These are phyloP conservation scores for Drosophila eohydei DNA, from an alignment of 2,888 invertebrate genomes.

Conservation along the genomic window DNA sequence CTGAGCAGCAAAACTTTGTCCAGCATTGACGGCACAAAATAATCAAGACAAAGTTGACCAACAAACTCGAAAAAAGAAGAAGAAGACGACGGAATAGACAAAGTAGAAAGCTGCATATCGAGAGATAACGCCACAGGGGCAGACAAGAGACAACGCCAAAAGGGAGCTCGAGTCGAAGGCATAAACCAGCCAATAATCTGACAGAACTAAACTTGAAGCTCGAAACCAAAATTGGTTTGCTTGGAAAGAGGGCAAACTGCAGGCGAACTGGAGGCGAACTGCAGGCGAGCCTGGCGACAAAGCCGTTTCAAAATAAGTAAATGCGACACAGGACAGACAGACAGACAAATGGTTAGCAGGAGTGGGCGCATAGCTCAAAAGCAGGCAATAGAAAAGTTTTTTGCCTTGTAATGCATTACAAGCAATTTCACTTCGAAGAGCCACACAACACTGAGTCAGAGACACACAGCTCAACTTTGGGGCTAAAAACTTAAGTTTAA, in stretches of 20 bases:
- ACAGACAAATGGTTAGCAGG: conserved; percentile 4
- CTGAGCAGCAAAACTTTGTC: conserved; percentile 52
- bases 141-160: conserved; percentile 20
- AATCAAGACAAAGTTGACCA: conserved; percentile 69
- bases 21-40: conserved; percentile 42
- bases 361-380: conserved; percentile 51
- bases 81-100: conserved; percentile 1
- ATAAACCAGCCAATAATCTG: conserved; percentile 76
- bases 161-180: conserved; percentile 28
- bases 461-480: conserved; percentile 16
- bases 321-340: conserved; percentile 45
- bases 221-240: conserved; percentile 28
- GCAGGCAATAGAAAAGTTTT: conserved; percentile 65
- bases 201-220: conserved; percentile 33
- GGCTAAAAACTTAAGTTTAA: conserved; percentile 52
- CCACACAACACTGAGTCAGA: conserved; percentile 29
- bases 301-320: conserved; percentile 48
- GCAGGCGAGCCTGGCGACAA: conserved; percentile 39
- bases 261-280: not conserved
- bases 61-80: conserved; percentile 1
- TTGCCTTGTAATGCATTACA: conserved; percentile 74
- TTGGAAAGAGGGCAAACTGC: not conserved
- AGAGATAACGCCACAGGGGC: conserved; percentile 64
- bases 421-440: conserved; percentile 74
- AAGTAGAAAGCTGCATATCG: conserved; percentile 53